Evolutionary conservation across 2,888 invertebrate genomes (phyloP).

Genomic region (Drosophila monieri): DNA sequence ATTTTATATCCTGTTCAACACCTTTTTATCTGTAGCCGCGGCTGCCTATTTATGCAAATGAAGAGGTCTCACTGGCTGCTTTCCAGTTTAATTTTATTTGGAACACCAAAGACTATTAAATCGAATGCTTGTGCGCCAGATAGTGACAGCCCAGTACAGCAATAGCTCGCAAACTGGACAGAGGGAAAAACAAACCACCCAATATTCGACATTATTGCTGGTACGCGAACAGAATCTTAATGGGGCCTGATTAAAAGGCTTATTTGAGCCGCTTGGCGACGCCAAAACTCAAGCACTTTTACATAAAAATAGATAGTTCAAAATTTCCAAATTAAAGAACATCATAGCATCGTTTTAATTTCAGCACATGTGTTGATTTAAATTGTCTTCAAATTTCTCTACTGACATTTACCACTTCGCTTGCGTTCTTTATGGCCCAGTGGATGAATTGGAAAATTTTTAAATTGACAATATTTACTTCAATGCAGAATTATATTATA

Average conservation of each 20-base stretch:
- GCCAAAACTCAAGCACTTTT: slow-evolving; percentile 45
- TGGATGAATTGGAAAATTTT: neutral
- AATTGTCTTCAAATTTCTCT: slow-evolving; percentile 58
- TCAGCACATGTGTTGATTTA: slow-evolving; percentile 36
- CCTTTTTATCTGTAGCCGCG: slow-evolving; percentile 59
- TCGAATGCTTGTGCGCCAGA: slow-evolving; percentile 48
- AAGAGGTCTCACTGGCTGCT: slow-evolving; percentile 24
- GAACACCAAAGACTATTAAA: slow-evolving; percentile 74
- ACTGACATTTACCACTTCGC: slow-evolving; percentile 65
- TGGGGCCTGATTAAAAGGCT: slow-evolving; percentile 64
- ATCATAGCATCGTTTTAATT: slow-evolving; percentile 4
- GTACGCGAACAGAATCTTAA: slow-evolving; percentile 62
- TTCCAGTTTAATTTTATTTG: slow-evolving; percentile 69
- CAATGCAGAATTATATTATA: no score
- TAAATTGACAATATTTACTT: no score
- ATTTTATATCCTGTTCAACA: slow-evolving; percentile 75
- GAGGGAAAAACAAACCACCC: slow-evolving; percentile 45
- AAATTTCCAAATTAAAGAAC: slow-evolving; percentile 23
- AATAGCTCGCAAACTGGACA: slow-evolving; percentile 9
- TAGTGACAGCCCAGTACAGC: slow-evolving; percentile 27
- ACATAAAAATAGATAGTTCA: slow-evolving; percentile 11
- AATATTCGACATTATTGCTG: slow-evolving; percentile 72
- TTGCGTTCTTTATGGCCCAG: neutral
- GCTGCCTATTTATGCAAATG: slow-evolving; percentile 62
- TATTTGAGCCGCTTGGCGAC: slow-evolving; percentile 54